Evolutionary conservation across 1,140 invertebrate species (phyloP), one percentile per base, ranked within the genome.

Genomic region (Drosophila triauraria): DNA sequence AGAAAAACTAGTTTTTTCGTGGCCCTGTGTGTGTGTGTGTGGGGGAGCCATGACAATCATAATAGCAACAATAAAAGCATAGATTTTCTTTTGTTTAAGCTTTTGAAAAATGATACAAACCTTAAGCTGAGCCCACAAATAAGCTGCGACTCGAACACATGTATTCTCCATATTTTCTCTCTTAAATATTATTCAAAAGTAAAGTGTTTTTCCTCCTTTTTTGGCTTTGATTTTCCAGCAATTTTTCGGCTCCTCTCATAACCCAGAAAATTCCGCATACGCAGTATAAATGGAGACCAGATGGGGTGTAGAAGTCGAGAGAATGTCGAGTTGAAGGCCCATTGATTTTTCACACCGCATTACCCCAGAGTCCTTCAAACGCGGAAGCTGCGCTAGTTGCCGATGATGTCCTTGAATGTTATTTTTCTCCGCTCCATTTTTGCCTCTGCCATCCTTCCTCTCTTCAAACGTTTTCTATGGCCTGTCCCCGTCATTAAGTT

Each of bases 301-400:
- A 13, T 27, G 12, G 27, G 30, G 13, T 20, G 25, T 7, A 4
- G 8, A 15, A 23, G 15, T 20, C 12, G 10, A 27, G 15, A 32
- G 54, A 42, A 35, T 25, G 32, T 43, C 54, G 63, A 67, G 48
- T 64, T 57, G 81, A 63, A 64, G 75, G 69, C 75, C 67, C 79
- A 86, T 87, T 86, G 83, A 87, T 86, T 86, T 86, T 86, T 87
- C 79, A 86, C 75, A 86, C 83, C 58, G 50, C 58, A 61, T 69
- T 81, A 69, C 54, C 46, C 68, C 68, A 65, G 43, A 71, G 59
- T 56, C 61, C 47, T 75, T 50, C 44, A 17, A 53, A 47, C 38
- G 30, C 53, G 58, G 46, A 50, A 51, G 67, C 50, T 56, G 75
- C 56, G 53, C 63, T 70, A 70, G 67, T 68, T 70, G 48, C 32